These are phyloP conservation scores for Calidris pygmaea DNA, from an alignment of 2,113 vertebrate species.

Conservation along the genomic window DNA sequence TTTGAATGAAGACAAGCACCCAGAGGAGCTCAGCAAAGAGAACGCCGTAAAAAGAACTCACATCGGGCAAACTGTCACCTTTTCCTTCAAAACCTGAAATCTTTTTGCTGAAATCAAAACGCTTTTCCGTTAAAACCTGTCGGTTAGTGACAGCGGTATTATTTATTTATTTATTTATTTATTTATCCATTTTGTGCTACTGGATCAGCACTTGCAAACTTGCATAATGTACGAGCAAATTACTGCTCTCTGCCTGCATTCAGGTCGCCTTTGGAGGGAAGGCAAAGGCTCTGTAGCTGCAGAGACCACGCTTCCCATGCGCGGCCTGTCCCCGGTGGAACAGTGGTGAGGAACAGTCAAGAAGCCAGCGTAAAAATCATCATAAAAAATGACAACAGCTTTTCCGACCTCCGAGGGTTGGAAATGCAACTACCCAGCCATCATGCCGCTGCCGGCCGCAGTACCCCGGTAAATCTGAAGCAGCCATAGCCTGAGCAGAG, in stretches of 20 bases:
- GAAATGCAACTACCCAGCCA: background rate
- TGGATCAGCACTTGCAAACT: slow-evolving; percentile 6
- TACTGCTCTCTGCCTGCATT: background rate
- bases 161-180: background rate
- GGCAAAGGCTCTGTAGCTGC: background rate
- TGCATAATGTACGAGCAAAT: background rate
- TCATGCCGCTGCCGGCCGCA: background rate
- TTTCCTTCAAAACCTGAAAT: background rate
- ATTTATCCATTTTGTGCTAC: background rate
- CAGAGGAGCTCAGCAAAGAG: background rate
- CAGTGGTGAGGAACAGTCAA: background rate
- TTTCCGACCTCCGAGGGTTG: background rate
- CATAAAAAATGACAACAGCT: background rate
- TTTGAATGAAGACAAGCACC: background rate
- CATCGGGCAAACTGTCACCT: background rate
- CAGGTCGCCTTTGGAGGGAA: background rate
- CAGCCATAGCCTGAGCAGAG: background rate
- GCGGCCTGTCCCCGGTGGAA: accelerated
- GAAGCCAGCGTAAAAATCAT: background rate
- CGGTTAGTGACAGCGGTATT: background rate
- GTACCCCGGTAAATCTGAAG: background rate
- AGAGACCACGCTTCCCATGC: background rate
- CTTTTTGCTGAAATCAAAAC: background rate
- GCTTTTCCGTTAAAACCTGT: background rate
- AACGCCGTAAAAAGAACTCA: background rate